These are phyloP conservation scores for Acrobeloides nanus DNA, from an alignment of 2,888 invertebrate species.

Conservation along the genomic window DNA sequence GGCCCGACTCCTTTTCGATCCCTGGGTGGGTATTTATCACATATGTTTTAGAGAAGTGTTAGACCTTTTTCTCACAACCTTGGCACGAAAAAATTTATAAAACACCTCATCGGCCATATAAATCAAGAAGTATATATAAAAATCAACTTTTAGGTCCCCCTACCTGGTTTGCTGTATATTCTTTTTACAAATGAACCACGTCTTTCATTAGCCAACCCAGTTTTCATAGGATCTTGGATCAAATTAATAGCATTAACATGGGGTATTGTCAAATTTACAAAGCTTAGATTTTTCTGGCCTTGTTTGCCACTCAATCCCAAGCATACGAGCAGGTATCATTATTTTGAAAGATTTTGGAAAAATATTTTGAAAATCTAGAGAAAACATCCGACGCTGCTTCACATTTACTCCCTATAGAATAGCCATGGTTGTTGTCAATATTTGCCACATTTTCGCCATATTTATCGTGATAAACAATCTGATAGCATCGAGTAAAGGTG, in stretches of 20 bases:
- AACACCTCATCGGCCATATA: too few relatives aligned
- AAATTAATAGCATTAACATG: conserved; percentile 50
- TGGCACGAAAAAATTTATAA: too few relatives aligned
- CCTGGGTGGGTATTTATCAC: too few relatives aligned
- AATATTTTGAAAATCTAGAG: conserved; percentile 30
- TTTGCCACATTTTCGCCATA: conserved; percentile 41
- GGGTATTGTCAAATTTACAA: conserved; percentile 53
- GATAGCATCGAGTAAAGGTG: conserved; percentile 25
- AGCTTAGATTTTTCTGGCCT: conserved; percentile 53
- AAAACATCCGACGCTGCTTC: conserved; percentile 51
- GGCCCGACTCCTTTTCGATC: too few relatives aligned
- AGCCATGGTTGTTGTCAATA: conserved; percentile 51
- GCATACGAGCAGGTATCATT: conserved; percentile 22
- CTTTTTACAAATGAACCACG: conserved; percentile 51
- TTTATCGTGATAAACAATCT: conserved; percentile 29
- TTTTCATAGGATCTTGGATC: conserved; percentile 46
- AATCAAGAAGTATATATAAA: too few relatives aligned
- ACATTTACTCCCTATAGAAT: conserved; percentile 44
- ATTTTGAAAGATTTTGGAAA: neutral
- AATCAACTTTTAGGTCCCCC: conserved; percentile 48
- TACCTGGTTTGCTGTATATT: conserved; percentile 45
- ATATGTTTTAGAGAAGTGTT: too few relatives aligned
- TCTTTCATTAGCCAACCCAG: conserved; percentile 44
- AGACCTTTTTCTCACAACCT: too few relatives aligned
- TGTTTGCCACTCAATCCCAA: conserved; percentile 50